phyloP scores from a whole-genome alignment of 1,140 invertebrate species.

The Drosophila prosaltans region DNA sequence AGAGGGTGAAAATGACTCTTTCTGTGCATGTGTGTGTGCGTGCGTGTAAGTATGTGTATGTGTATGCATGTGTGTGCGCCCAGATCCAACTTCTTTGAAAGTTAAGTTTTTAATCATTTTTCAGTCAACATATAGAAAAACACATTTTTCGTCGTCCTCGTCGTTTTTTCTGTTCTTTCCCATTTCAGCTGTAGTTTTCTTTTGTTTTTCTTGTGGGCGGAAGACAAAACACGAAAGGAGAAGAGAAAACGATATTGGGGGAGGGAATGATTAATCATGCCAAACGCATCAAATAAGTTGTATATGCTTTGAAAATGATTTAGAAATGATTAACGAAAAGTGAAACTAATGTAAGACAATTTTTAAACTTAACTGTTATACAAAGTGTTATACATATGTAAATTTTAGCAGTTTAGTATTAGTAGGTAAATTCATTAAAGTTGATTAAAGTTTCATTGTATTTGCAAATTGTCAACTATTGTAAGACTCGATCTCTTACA shows the following conservation, averaged over 20 bases:
- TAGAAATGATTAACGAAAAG: too few species aligned
- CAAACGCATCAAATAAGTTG: constrained; percentile 61
- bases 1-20: constrained; percentile 18
- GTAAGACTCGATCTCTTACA: too few species aligned
- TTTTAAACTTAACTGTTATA: neutral
- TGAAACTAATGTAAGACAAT: neutral
- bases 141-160: constrained; percentile 44
- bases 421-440: too few species aligned
- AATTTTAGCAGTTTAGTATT: too few species aligned
- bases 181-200: constrained; percentile 32
- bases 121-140: constrained; percentile 58
- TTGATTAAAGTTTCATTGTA: too few species aligned
- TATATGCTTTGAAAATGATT: constrained; percentile 40
- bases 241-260: neutral
- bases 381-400: neutral
- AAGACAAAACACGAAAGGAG: neutral
- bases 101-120: constrained; percentile 76
- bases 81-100: constrained; percentile 64
- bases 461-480: too few species aligned
- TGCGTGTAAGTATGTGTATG: neutral
- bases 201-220: constrained; percentile 16
- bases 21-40: neutral
- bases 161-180: constrained; percentile 40
- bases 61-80: neutral
- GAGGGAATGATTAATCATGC: constrained; percentile 61